These are phyloP conservation scores for Bursaphelenchus mucronatus DNA, from an alignment of 1,140 invertebrate species.

Conservation along the genomic window DNA sequence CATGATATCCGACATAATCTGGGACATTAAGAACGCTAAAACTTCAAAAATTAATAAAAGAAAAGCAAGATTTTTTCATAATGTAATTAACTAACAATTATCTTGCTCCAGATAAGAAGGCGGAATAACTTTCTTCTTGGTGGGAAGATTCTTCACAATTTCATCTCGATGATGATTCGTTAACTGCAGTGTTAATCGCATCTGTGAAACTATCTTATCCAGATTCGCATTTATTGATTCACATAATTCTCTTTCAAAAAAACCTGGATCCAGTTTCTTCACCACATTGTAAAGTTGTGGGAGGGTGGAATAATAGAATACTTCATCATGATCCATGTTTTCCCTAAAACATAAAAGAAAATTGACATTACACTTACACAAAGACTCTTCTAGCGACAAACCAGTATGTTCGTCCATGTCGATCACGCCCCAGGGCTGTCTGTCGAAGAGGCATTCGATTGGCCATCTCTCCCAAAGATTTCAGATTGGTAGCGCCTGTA, in stretches of 20 bases:
- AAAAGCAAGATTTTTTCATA: background rate
- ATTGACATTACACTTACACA: conserved; percentile 33
- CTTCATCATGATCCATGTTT: conserved; percentile 25
- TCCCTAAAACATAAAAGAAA: conserved; percentile 32
- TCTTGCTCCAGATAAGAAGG: conserved; percentile 30
- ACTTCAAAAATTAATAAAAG: background rate
- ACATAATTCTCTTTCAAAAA: conserved; percentile 35
- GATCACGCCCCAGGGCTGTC: conserved; percentile 37
- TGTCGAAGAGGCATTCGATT: conserved; percentile 9
- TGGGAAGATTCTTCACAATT: conserved; percentile 24
- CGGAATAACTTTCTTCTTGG: conserved; percentile 24
- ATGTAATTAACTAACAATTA: too few relatives aligned
- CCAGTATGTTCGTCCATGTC: conserved; percentile 47
- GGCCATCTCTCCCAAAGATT: conserved; percentile 17
- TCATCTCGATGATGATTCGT: conserved; percentile 34
- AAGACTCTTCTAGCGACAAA: conserved; percentile 44
- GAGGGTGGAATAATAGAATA: conserved; percentile 47
- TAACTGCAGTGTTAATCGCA: conserved; percentile 38
- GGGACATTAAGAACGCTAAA: conserved; percentile 31
- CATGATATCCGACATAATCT: conserved; percentile 22
- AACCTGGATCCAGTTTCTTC: conserved; percentile 28
- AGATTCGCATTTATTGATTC: conserved; percentile 15
- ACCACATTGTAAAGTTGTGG: conserved; percentile 43
- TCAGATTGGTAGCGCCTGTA: conserved; percentile 19
- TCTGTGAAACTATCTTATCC: conserved; percentile 38